phyloP scores from a whole-genome alignment of 2,888 invertebrate species.

The Drosophila aldrichi region DNA sequence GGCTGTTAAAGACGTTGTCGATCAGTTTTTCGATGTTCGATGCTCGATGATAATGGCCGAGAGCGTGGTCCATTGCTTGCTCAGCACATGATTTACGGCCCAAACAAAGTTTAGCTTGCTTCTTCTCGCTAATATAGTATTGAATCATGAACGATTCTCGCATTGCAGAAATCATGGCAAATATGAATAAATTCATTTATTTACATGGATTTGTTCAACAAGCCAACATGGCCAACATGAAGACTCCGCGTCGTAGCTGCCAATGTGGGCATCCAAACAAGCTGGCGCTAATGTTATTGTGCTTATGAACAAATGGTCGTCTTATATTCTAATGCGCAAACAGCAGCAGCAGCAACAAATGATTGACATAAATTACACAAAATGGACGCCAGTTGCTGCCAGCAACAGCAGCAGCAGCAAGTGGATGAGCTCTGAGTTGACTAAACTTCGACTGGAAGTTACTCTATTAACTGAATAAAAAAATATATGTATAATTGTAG shows the following conservation, averaged over 20 bases:
- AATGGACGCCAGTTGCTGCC: slow-evolving; percentile 42
- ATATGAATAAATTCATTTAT: slow-evolving; percentile 15
- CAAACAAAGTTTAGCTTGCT: slow-evolving; percentile 10
- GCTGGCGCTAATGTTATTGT: slow-evolving; percentile 29
- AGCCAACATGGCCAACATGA: background rate
- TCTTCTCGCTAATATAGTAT: background rate
- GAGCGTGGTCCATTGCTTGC: slow-evolving; percentile 26
- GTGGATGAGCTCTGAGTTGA: background rate
- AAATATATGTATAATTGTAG: too few relatives aligned
- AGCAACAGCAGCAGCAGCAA: slow-evolving; percentile 2
- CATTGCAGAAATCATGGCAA: background rate
- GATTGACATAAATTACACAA: slow-evolving; percentile 70
- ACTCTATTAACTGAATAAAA: background rate
- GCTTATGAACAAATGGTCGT: slow-evolving; percentile 45
- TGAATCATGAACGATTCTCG: background rate
- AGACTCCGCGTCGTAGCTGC: background rate
- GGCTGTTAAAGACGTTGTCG: slow-evolving; percentile 32
- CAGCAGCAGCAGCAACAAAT: slow-evolving; percentile 61
- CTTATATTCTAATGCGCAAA: slow-evolving; percentile 51
- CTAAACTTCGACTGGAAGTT: background rate
- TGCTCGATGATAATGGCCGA: slow-evolving; percentile 17
- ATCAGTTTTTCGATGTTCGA: slow-evolving; percentile 20
- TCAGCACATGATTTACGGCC: slow-evolving; percentile 43
- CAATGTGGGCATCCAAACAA: slow-evolving; percentile 9
- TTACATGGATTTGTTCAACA: slow-evolving; percentile 5